Evolutionary conservation across 1,140 invertebrate genomes (phyloP).

Genomic region (Magallana angulata): DNA sequence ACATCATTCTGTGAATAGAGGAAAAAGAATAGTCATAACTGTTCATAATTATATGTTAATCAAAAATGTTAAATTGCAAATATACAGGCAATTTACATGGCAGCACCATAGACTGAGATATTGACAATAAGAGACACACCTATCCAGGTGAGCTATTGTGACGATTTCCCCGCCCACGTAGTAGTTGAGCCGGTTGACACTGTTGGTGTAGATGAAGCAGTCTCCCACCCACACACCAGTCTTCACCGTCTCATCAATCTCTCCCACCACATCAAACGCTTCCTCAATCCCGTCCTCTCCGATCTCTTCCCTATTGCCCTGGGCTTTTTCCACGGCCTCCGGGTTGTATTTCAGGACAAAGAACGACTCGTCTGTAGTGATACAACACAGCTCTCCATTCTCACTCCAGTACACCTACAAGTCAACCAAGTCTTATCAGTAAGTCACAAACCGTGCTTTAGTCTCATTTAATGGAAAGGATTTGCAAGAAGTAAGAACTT

Average conservation of each 20-base stretch:
- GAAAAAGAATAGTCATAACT: no score
- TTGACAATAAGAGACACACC: slow-evolving; percentile 77
- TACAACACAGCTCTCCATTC: slow-evolving; percentile 94
- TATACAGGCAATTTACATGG: no score
- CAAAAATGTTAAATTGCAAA: no score
- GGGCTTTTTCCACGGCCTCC: slow-evolving; percentile 86
- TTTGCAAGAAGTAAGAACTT: not conserved
- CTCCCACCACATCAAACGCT: slow-evolving; percentile 95
- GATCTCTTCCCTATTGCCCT: slow-evolving; percentile 87
- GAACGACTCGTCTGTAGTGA: slow-evolving; percentile 97
- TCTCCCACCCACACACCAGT: slow-evolving; percentile 99
- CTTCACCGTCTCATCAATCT: slow-evolving; percentile 95
- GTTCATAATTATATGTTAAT: no score
- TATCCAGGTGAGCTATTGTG: slow-evolving; percentile 97
- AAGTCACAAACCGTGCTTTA: not conserved
- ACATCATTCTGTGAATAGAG: slow-evolving; percentile 83
- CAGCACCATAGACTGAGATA: no score
- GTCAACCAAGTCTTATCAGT: not conserved
- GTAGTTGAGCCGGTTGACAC: slow-evolving; percentile 98
- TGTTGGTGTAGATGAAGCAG: slow-evolving; percentile 99
- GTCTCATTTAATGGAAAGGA: not conserved
- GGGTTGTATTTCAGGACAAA: slow-evolving; percentile 94
- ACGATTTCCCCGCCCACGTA: slow-evolving; percentile 99
- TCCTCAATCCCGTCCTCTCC: slow-evolving; percentile 97
- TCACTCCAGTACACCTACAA: slow-evolving; percentile 95